Percentiles rank a stretch among this genome's conserved stretches.
Evolutionary conservation across 2,888 invertebrate species (phyloP).

Genomic region (Mantis religiosa): DNA sequence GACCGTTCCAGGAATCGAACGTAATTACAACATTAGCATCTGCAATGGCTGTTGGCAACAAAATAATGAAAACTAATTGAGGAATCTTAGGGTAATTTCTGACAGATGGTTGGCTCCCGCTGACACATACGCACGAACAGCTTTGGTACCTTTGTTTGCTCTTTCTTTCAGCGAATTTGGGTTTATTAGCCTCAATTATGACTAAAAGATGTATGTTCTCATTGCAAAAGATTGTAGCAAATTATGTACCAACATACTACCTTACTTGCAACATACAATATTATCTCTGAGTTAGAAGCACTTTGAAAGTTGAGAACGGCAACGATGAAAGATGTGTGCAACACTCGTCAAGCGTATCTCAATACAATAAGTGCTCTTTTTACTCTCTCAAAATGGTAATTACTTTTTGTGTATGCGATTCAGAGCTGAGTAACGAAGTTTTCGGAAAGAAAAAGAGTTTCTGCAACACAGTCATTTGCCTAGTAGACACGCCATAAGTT

Average conservation of each 20-base stretch:
- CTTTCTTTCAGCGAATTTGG: too few relatives aligned
- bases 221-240: neutral
- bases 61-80: neutral
- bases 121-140: neutral
- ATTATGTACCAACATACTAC: neutral
- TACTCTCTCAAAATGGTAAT: neutral
- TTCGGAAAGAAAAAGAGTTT: too few relatives aligned
- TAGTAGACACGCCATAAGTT: too few relatives aligned
- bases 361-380: neutral
- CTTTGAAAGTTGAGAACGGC: neutral
- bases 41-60: neutral
- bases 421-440: too few relatives aligned
- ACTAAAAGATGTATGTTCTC: too few relatives aligned
- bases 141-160: neutral
- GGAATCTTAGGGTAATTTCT: neutral
- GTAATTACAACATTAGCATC: neutral
- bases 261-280: neutral
- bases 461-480: too few relatives aligned
- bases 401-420: neutral
- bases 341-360: neutral
- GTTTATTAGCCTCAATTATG: too few relatives aligned
- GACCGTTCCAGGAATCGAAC: neutral
- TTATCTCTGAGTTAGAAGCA: neutral
- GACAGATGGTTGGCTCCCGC: neutral
- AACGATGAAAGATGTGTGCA: neutral